Percentiles rank a stretch among this genome's conserved stretches.
Evolutionary conservation across 1,140 invertebrate species (phyloP).

Genomic region (Penaeus vannamei): DNA sequence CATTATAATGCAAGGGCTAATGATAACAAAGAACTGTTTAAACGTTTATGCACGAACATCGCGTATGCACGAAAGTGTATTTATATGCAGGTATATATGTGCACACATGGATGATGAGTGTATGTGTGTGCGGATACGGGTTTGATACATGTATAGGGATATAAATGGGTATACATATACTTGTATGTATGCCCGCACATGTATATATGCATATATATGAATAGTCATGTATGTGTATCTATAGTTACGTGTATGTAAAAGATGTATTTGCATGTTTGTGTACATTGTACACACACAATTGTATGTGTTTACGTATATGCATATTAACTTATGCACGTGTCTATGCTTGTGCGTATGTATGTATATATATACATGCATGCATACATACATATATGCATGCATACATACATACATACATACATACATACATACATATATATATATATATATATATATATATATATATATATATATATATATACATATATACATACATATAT

Average conservation of each 20-base stretch:
- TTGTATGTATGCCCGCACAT: not conserved
- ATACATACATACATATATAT: too few relatives aligned
- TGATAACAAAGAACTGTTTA: too few relatives aligned
- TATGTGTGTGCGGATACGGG: not conserved
- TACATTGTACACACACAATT: not conserved
- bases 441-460: constrained; percentile 16
- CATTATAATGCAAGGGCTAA: too few relatives aligned
- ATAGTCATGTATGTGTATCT: not conserved
- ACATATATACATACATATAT: too few relatives aligned
- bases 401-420: too few relatives aligned
- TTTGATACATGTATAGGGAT: not conserved
- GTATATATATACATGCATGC: not conserved
- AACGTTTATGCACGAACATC: not conserved
- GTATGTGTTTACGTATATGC: not conserved
- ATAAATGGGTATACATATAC: too few relatives aligned
- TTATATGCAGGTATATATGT: constrained; percentile 5
- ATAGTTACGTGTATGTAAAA: not conserved
- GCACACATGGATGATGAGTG: not conserved
- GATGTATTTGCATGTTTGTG: not conserved
- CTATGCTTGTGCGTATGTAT: too few relatives aligned
- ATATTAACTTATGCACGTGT: constrained; percentile 14
- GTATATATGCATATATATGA: not conserved
- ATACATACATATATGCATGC: constrained; percentile 16
- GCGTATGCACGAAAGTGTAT: too few relatives aligned
- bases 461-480: constrained; percentile 16